A percentile compares a stretch with the other conserved stretches of the same genome.
phyloP scores from a whole-genome alignment of 2,797 vertebrate genomes.

The Serranus cabrilla region DNA sequence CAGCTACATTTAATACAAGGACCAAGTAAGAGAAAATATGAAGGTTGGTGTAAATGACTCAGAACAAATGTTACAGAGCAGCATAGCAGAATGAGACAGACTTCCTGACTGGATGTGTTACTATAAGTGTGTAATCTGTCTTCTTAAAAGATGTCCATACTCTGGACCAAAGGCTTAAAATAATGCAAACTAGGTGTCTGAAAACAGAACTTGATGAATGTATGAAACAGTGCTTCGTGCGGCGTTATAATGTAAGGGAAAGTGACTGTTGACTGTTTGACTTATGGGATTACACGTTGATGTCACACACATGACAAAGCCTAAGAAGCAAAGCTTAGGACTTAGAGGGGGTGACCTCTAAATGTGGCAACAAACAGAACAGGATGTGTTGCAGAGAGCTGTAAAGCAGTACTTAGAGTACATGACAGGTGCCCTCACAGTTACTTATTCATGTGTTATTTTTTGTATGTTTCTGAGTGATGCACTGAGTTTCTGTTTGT shows the following conservation, averaged over 20 bases:
- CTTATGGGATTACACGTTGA: constrained; percentile 81
- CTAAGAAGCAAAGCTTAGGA: constrained; percentile 79
- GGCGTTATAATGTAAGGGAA: constrained; percentile 39
- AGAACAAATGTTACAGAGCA: constrained; percentile 1
- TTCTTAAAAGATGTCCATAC: not conserved
- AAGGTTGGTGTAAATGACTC: not conserved
- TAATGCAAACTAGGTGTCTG: not conserved
- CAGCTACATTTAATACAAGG: constrained; percentile 23
- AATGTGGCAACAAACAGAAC: constrained; percentile 70
- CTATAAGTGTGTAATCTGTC: constrained; percentile 16
- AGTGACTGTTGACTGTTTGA: constrained; percentile 73
- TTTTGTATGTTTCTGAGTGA: constrained; percentile 52
- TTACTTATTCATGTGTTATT: constrained; percentile 50
- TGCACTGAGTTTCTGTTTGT: constrained; percentile 51
- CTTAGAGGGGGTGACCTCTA: constrained; percentile 70
- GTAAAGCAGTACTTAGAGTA: constrained; percentile 32
- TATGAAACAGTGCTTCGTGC: constrained; percentile 21
- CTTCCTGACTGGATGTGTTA: constrained; percentile 11
- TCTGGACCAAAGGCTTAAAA: constrained; percentile 12
- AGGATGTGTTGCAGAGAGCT: constrained; percentile 62
- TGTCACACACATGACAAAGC: constrained; percentile 74
- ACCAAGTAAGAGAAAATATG: constrained; percentile 2
- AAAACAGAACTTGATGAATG: constrained; percentile 1
- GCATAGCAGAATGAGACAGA: constrained; percentile 1
- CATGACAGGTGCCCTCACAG: constrained; percentile 32